Evolutionary conservation across 2,888 invertebrate species (phyloP), one percentile per base, ranked within the genome.

Genomic region (Hypomecis atomaria): DNA sequence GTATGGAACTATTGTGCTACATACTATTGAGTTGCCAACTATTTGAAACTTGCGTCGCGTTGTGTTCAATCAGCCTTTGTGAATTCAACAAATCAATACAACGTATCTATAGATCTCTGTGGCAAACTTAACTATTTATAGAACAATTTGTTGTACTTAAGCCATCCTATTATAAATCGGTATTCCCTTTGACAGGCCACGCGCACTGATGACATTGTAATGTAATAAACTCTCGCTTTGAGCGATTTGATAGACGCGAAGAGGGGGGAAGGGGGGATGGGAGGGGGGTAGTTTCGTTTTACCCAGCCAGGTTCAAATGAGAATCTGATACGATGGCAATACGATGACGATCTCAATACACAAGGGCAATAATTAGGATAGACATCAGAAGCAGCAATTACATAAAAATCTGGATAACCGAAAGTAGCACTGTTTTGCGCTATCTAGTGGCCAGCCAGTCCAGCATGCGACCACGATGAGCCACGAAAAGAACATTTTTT

Each of bases 181-280:
- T 13, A 54, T 64, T 64, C 59, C 42, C 56, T 60, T 56, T 65
- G 60, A 57, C 48, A 60, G 47, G 47, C 40, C 45, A 11, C 49
- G 52, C 47, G 10, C 52, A 57, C 50, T 65, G 65, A 65, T 65
- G 56, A 65, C 49, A 56, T 33, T 50, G 59, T 64, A 60, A 65
- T 57, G 57, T 43, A 65, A 65, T 60, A 65, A 55, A 42, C 60
- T 60, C 47, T 38, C 38, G 60, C 59, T 65, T 65, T 65, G 64
- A 65, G 43, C 47, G 45, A 57, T 50, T 53, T 56, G 52, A 60
- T 60, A 57, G 65, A 38, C 43, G 44, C 44, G 43, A 9, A 52
- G 36, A 45, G 50, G 11, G 38, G 8, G n/a, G 9, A 36, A 36
- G 43, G 40, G 42, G 33, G n/a, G 43, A 6, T n/a, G 36, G 42